phyloP scores from a whole-genome alignment of 2,888 invertebrate species.

The Meteorus cinctellus region DNA sequence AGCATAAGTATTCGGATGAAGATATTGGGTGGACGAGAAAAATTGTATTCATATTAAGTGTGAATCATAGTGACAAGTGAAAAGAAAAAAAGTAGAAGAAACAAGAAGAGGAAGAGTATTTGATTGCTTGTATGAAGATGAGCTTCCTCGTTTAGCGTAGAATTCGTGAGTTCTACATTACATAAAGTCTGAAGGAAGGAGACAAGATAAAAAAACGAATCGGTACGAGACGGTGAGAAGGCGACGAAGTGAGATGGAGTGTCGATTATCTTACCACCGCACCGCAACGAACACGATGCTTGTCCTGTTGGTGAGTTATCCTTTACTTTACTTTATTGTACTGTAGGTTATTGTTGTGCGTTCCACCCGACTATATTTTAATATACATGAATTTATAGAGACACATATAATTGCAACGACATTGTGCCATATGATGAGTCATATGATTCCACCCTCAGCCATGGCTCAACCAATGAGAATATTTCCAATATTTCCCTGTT shows the following conservation, averaged over 20 bases:
- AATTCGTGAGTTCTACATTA: conserved; percentile 47
- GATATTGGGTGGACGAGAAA: conserved; percentile 1
- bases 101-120: conserved; percentile 10
- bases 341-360: conserved; percentile 38
- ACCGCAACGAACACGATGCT: conserved; percentile 68
- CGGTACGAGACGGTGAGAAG: conserved; percentile 67
- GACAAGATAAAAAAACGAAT: conserved; percentile 54
- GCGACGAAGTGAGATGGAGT: conserved; percentile 66
- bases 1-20: not conserved
- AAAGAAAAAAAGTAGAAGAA: not conserved
- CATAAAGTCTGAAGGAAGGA: conserved; percentile 31
- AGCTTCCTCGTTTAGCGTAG: conserved; percentile 56
- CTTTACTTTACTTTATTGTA: conserved; percentile 43
- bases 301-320: conserved; percentile 68
- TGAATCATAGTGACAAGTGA: conserved; percentile 14
- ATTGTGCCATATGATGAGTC: conserved; percentile 13
- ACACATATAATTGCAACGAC: conserved; percentile 4
- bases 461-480: conserved; percentile 16
- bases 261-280: conserved; percentile 64
- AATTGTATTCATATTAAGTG: not conserved
- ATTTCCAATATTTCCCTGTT: conserved; percentile 11
- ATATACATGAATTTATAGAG: not conserved
- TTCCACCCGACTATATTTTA: conserved; percentile 5
- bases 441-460: conserved; percentile 39
- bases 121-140: conserved; percentile 61